Percentiles rank a stretch among this genome's conserved stretches.
phyloP scores from a whole-genome alignment of 23 tunicate genomes.

The Styela plicata region DNA sequence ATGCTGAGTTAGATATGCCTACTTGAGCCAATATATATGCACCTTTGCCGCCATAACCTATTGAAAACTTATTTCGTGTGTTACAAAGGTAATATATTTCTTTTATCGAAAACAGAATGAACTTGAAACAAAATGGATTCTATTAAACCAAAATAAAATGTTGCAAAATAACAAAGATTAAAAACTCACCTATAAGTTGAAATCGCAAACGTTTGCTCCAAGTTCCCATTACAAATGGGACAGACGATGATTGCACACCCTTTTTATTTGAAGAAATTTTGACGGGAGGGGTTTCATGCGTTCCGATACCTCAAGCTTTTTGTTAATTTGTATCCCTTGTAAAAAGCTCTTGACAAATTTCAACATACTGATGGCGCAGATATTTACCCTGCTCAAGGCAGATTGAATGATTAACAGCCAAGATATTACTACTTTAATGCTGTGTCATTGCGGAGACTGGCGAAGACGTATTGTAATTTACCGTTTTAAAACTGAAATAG shows the following conservation, averaged over 20 bases:
- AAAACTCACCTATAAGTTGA: neutral
- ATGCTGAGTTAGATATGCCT: too few species aligned
- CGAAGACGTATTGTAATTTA: neutral
- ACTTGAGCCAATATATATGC: too few species aligned
- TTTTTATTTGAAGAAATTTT: neutral
- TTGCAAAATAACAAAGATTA: neutral
- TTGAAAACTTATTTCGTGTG: too few species aligned
- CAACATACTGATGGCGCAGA: neutral
- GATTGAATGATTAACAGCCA: neutral
- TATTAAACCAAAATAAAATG: neutral
- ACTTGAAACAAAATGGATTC: too few species aligned
- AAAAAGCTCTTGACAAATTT: neutral
- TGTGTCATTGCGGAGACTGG: conserved; percentile 8
- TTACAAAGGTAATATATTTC: too few species aligned
- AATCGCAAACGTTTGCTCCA: neutral
- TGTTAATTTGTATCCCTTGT: neutral
- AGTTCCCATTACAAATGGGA: conserved; percentile 20
- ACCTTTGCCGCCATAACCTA: too few species aligned
- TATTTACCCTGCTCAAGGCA: neutral
- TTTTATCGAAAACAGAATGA: too few species aligned
- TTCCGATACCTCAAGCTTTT: neutral
- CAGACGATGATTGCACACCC: neutral
- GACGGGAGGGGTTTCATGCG: neutral
- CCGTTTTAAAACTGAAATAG: neutral
- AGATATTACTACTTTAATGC: neutral